These are phyloP conservation scores for Sebastes reedi DNA, from an alignment of 2,797 vertebrate species.

Conservation along the genomic window DNA sequence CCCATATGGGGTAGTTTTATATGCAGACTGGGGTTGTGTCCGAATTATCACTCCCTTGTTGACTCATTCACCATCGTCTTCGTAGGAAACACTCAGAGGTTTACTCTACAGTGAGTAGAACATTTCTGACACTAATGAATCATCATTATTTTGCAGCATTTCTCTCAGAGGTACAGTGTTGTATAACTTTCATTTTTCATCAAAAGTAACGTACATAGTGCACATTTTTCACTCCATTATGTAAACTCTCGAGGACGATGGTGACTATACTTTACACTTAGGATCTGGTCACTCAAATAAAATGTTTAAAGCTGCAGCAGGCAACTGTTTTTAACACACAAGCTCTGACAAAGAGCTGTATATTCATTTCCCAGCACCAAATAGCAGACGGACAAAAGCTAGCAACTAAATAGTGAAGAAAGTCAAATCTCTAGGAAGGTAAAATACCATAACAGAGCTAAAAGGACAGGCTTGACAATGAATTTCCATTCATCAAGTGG, in stretches of 20 bases:
- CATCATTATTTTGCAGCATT: not conserved
- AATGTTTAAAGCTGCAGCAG: not conserved
- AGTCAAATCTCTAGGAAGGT: not conserved
- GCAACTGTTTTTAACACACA: not conserved
- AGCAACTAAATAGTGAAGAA: not conserved
- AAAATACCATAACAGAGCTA: not conserved
- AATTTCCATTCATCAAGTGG: not conserved
- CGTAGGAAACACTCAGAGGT: not conserved
- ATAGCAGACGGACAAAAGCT: not conserved
- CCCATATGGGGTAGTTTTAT: not conserved
- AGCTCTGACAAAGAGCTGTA: not conserved
- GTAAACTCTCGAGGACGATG: not conserved
- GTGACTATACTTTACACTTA: not conserved
- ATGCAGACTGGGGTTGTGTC: not conserved
- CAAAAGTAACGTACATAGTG: not conserved
- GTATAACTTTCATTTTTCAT: not conserved
- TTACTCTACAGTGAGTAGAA: not conserved
- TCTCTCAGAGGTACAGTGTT: not conserved
- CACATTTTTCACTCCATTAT: not conserved
- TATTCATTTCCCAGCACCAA: not conserved
- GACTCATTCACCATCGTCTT: not conserved
- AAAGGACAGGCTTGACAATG: not conserved
- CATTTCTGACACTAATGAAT: not conserved
- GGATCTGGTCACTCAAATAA: not conserved
- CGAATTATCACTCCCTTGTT: not conserved